These are phyloP conservation scores for Darevskia mixta DNA, from an alignment of 2,797 vertebrate genomes.

Conservation along the genomic window DNA sequence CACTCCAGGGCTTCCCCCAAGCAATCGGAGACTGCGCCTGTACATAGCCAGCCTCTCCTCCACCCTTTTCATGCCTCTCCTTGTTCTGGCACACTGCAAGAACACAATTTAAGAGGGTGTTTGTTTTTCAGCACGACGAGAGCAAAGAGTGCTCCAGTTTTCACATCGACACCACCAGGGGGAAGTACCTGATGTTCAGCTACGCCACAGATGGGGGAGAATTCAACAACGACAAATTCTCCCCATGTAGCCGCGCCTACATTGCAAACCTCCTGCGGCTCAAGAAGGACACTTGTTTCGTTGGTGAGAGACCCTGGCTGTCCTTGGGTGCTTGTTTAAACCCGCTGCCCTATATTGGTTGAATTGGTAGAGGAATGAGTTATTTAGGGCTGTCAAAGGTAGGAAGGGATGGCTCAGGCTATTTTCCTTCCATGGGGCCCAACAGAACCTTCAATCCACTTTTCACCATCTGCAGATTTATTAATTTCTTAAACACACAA, in stretches of 20 bases:
- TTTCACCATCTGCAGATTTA: too few species aligned
- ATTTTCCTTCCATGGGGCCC: too few species aligned
- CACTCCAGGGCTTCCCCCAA: too few species aligned
- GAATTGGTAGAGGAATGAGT: neutral
- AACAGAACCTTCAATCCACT: too few species aligned
- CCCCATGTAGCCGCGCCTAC: slow-evolving; percentile 80
- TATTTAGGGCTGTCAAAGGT: neutral
- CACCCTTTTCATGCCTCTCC: too few species aligned
- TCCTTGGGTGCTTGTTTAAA: neutral
- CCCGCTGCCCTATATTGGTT: neutral
- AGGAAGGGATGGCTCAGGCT: neutral
- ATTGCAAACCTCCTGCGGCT: slow-evolving; percentile 76
- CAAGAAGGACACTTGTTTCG: slow-evolving; percentile 87
- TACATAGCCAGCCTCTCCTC: too few species aligned
- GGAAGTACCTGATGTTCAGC: slow-evolving; percentile 88
- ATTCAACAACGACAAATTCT: slow-evolving; percentile 86
- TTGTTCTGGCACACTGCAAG: neutral
- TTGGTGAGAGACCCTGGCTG: slow-evolving; percentile 74
- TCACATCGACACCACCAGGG: slow-evolving; percentile 72
- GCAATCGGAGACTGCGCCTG: too few species aligned
- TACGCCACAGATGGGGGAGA: slow-evolving; percentile 79
- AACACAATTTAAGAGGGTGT: neutral
- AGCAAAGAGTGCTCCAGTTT: slow-evolving; percentile 78
- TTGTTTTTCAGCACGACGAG: slow-evolving; percentile 82
- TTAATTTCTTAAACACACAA: too few species aligned